Conservation (phyloP, 2,888 invertebrate genomes). For the Thelaira solivaga region DNA sequence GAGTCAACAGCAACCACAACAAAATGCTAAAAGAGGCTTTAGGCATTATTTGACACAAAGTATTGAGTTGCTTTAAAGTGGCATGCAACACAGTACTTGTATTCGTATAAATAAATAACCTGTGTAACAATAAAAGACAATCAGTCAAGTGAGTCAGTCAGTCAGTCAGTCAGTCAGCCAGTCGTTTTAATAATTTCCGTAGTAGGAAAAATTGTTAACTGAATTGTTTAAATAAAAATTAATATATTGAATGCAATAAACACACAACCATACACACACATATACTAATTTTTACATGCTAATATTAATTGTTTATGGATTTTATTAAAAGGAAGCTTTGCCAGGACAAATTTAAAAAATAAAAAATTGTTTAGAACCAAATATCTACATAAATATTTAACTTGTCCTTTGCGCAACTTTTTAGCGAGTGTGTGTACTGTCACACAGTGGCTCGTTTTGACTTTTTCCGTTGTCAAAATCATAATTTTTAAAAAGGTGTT, state of each 20-base stretch:
- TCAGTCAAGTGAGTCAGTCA: not conserved
- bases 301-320: too few relatives aligned
- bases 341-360: too few relatives aligned
- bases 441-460: too few relatives aligned
- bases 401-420: too few relatives aligned
- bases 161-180: not conserved
- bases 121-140: not conserved
- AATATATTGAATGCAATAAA: not conserved
- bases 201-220: slow-evolving; percentile 23
- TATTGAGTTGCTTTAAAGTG: slow-evolving; percentile 23
- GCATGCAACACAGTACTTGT: slow-evolving; percentile 30
- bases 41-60: slow-evolving; percentile 58
- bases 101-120: slow-evolving; percentile 1
- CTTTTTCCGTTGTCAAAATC: too few relatives aligned
- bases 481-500: too few relatives aligned
- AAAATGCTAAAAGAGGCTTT: slow-evolving; percentile 43
- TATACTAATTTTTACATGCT: too few relatives aligned
- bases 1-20: slow-evolving; percentile 2
- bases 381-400: too few relatives aligned
- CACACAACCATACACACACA: not conserved
- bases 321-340: slow-evolving; percentile 6
- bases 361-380: too few relatives aligned
- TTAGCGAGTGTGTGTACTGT: too few relatives aligned
- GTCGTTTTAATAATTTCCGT: slow-evolving; percentile 50
- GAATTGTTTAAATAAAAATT: not conserved